Base-by-base conservation (phyloP, 1,140 invertebrate species). In the Pantala flavescens region DNA sequence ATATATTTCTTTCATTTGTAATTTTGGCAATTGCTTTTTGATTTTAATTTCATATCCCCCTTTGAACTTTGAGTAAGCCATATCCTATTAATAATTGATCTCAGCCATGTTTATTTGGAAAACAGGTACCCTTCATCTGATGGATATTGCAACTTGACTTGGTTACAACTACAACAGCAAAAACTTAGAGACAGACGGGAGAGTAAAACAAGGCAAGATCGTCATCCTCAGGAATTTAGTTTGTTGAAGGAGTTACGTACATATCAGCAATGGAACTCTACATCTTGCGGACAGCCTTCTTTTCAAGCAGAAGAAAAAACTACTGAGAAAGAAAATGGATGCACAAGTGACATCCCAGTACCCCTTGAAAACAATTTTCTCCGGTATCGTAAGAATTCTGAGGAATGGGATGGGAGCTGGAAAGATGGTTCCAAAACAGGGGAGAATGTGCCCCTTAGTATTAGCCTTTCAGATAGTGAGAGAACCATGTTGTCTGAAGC, bases 121-220 rank as follows among this genome's bases (percentile, higher is more conserved):
- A 63, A 63, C 49, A 63, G 49, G 12, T 63, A 3, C 14, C 49
- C 49, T 7, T 63, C 75, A 16, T 76, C 76, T 43, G 78, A 76
- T 21, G n/a, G 5, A 3, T 63, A 63, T 74, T 84, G 84, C 5
- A 87, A 86, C 21, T 80, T 91, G 72, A 91, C 90, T 23, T 93
- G 91, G 91, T 82, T 93, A 73, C 90, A 91, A 80, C 86, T 90
- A 76, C 91, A 93, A 79, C 91, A 93, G 79, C 85, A 90, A 79
- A 92, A 92, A 79, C 83, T 93, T 0, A 85, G 88, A 79, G 87
- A 90, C 81, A 82, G 89, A 81, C 83, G 87, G 83, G 87, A 90
- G 81, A 82, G 88, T 49, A 87, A 89, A 75, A 83, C 88, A 74
- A 85, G 88, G 77, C 86, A 88, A 71, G 90, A 91, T 82, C 84